Conservation (phyloP, 2,888 invertebrate genomes). For the Pyrocoelia pectoralis region DNA sequence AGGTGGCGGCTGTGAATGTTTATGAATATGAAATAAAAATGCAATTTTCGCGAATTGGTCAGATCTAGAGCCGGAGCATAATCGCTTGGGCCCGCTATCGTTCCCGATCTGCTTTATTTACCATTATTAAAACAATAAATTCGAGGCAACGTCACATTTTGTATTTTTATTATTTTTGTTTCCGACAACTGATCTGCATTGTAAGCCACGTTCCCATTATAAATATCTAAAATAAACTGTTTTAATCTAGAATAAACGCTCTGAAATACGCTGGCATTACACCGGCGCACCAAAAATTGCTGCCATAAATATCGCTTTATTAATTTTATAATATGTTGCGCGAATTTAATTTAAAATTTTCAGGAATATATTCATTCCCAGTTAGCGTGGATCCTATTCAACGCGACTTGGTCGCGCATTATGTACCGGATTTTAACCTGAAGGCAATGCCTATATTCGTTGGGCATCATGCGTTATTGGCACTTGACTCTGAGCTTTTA, state of each 20-base stretch:
- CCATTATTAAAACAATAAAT: slow-evolving; percentile 63
- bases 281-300: slow-evolving; percentile 60
- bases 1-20: slow-evolving; percentile 45
- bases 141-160: slow-evolving; percentile 59
- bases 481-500: slow-evolving; percentile 44
- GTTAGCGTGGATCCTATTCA: slow-evolving; percentile 25
- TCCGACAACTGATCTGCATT: slow-evolving; percentile 62
- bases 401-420: slow-evolving; percentile 18
- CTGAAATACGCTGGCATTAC: slow-evolving; percentile 56
- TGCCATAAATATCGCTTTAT: slow-evolving; percentile 61
- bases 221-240: slow-evolving; percentile 63
- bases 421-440: slow-evolving; percentile 30
- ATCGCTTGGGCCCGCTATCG: slow-evolving; percentile 45
- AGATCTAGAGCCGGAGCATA: slow-evolving; percentile 27
- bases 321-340: slow-evolving; percentile 61
- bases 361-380: slow-evolving; percentile 41
- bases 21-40: slow-evolving; percentile 59
- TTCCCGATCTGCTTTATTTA: slow-evolving; percentile 60
- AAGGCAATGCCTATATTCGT: slow-evolving; percentile 24
- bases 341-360: slow-evolving; percentile 53
- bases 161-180: slow-evolving; percentile 59
- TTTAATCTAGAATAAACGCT: slow-evolving; percentile 62
- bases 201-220: slow-evolving; percentile 59
- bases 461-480: slow-evolving; percentile 44
- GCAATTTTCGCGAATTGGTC: slow-evolving; percentile 54